Evolutionary conservation across 2,888 invertebrate species (phyloP).

Genomic region (Scaptomyza polygonia): DNA sequence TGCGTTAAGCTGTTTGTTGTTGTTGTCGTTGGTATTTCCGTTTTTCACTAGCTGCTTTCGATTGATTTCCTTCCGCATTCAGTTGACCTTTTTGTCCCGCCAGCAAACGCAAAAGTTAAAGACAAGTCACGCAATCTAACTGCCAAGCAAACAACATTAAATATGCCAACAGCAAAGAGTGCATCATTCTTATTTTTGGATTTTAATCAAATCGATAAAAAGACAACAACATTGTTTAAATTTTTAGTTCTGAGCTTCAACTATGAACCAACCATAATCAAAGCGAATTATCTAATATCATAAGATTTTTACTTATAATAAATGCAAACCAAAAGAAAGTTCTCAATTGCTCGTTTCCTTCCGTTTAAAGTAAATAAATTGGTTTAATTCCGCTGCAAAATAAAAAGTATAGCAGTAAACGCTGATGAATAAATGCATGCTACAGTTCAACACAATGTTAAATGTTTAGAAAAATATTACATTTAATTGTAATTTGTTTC

Average conservation of each 20-base stretch:
- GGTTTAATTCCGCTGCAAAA: slow-evolving; percentile 9
- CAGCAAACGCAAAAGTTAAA: slow-evolving; percentile 39
- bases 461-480: no score
- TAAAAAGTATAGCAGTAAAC: not conserved
- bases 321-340: slow-evolving; percentile 4
- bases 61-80: slow-evolving; percentile 67
- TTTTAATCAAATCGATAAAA: slow-evolving; percentile 72
- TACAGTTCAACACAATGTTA: no score
- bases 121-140: slow-evolving; percentile 68
- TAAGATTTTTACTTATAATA: not conserved
- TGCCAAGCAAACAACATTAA: slow-evolving; percentile 30
- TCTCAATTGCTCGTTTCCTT: slow-evolving; percentile 11
- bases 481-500: no score
- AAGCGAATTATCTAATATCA: not conserved
- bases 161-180: slow-evolving; percentile 46
- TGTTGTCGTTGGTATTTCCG: slow-evolving; percentile 19
- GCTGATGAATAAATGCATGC: not conserved
- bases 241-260: not conserved
- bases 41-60: slow-evolving; percentile 25
- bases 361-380: slow-evolving; percentile 1
- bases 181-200: slow-evolving; percentile 77
- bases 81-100: slow-evolving; percentile 60
- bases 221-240: no score
- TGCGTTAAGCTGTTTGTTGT: slow-evolving; percentile 19
- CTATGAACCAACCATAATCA: slow-evolving; percentile 1